These are phyloP conservation scores for Diorhabda elongata DNA, from an alignment of 1,140 invertebrate species.

Conservation along the genomic window DNA sequence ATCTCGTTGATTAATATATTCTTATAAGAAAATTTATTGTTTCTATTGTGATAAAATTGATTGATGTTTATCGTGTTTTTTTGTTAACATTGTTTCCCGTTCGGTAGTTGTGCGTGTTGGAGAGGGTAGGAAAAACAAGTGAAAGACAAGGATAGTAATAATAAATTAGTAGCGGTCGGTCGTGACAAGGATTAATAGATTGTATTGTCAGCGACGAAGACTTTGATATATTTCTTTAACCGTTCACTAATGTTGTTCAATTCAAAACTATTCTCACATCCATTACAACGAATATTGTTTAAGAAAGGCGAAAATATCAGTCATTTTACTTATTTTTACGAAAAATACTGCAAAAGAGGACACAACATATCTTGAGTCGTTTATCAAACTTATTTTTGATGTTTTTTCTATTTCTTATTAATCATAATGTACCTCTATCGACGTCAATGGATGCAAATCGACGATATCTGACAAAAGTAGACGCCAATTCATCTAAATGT, in stretches of 20 bases:
- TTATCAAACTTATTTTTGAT: too few relatives aligned
- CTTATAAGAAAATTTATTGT: slow-evolving; percentile 29
- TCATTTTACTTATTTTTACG: slow-evolving; percentile 6
- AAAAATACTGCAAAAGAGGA: too few relatives aligned
- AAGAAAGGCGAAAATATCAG: slow-evolving; percentile 8
- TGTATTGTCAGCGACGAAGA: slow-evolving; percentile 44
- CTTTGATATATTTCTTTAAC: slow-evolving; percentile 43
- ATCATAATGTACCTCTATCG: too few relatives aligned
- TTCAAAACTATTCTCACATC: slow-evolving; percentile 43
- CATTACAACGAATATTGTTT: slow-evolving; percentile 36
- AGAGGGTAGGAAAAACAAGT: slow-evolving; percentile 8
- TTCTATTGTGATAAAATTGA: slow-evolving; percentile 35
- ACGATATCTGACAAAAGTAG: too few relatives aligned
- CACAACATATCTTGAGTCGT: too few relatives aligned
- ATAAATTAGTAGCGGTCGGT: slow-evolving; percentile 43
- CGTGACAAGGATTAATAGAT: slow-evolving; percentile 46
- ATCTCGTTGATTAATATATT: slow-evolving; percentile 23
- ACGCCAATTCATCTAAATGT: too few relatives aligned
- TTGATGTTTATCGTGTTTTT: slow-evolving; percentile 34
- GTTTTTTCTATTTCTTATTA: too few relatives aligned
- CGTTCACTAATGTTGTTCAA: slow-evolving; percentile 40
- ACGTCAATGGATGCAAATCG: too few relatives aligned
- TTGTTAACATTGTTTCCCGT: slow-evolving; percentile 36
- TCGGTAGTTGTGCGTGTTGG: slow-evolving; percentile 26
- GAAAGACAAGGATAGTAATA: slow-evolving; percentile 27